phyloP scores from a whole-genome alignment of 37 sponge, comb jelly and placozoan genomes.

The Haliclona indistincta region DNA sequence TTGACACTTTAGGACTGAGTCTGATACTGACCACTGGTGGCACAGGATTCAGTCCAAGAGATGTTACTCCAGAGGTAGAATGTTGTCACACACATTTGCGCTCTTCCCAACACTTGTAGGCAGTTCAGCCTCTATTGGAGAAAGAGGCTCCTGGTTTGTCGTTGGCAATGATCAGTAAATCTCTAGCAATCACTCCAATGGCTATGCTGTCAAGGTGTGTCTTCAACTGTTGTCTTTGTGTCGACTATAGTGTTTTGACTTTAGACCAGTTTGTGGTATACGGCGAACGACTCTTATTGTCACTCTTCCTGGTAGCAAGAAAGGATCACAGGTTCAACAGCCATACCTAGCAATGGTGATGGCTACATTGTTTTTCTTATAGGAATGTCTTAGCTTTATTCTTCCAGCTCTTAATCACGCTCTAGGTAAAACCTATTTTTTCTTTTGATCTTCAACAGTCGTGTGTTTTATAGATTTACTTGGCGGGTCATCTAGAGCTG shows the following conservation, averaged over 20 bases:
- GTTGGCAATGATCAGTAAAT: constrained; percentile 77
- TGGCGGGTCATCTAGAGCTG: background rate
- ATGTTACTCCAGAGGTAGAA: constrained; percentile 92
- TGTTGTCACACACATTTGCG: background rate
- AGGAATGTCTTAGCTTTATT: constrained; percentile 81
- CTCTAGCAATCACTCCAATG: constrained; percentile 84
- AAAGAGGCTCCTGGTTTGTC: constrained; percentile 87
- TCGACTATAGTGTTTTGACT: background rate
- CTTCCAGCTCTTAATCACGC: constrained; percentile 86
- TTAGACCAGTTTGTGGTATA: constrained; percentile 83
- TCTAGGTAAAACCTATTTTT: constrained; percentile 49
- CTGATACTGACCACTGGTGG: constrained; percentile 95
- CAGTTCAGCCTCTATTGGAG: constrained; percentile 79
- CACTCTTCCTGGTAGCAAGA: constrained; percentile 94
- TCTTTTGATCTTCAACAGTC: background rate
- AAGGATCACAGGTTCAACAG: constrained; percentile 70
- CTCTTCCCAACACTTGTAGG: constrained; percentile 27
- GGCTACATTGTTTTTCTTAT: background rate
- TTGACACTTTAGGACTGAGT: constrained; percentile 55
- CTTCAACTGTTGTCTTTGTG: background rate
- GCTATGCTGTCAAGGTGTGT: constrained; percentile 93
- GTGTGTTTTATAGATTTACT: constrained; percentile 14
- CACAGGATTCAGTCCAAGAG: constrained; percentile 93
- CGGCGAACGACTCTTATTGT: constrained; percentile 76
- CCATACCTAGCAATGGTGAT: background rate